A percentile compares a stretch with the other conserved stretches of the same genome.
These are phyloP conservation scores for Pseudochaenichthys georgianus DNA, from an alignment of 2,797 vertebrate species.

Conservation along the genomic window DNA sequence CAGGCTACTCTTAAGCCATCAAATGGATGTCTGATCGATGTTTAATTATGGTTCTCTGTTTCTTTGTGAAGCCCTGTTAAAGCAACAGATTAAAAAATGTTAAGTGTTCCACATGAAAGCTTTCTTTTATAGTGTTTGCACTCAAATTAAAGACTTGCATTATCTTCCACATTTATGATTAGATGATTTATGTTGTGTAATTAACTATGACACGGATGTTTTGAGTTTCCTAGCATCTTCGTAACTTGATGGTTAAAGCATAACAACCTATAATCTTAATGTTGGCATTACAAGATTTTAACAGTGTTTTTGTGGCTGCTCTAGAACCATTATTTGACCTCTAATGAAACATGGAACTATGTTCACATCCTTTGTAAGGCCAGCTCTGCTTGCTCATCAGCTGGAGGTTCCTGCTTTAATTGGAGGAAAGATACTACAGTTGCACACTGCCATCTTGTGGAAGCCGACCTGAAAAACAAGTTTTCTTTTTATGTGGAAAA, in stretches of 20 bases:
- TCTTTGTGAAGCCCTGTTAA: slow-evolving; percentile 4
- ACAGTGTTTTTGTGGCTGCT: not conserved
- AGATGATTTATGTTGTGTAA: slow-evolving; percentile 4
- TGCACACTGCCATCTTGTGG: slow-evolving; percentile 67
- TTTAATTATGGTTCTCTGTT: slow-evolving; percentile 51
- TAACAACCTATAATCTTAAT: not conserved
- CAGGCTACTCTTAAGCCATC: slow-evolving; percentile 47
- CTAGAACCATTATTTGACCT: not conserved
- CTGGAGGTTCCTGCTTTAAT: not conserved
- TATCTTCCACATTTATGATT: not conserved
- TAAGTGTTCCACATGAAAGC: not conserved
- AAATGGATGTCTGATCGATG: slow-evolving; percentile 30
- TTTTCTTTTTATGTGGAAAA: not conserved
- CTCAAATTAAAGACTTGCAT: not conserved
- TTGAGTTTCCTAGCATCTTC: not conserved
- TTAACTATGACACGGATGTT: not conserved
- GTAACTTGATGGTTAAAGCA: slow-evolving; percentile 8
- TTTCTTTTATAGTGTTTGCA: not conserved
- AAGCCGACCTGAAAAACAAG: not conserved
- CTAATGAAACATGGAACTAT: not conserved
- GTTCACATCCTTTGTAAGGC: not conserved
- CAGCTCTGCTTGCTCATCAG: slow-evolving; percentile 23
- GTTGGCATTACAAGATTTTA: not conserved
- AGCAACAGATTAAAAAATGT: not conserved
- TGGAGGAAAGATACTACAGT: not conserved